Evolutionary conservation across 2,888 invertebrate species (phyloP).

Genomic region (Prostheceraeus crozeri): DNA sequence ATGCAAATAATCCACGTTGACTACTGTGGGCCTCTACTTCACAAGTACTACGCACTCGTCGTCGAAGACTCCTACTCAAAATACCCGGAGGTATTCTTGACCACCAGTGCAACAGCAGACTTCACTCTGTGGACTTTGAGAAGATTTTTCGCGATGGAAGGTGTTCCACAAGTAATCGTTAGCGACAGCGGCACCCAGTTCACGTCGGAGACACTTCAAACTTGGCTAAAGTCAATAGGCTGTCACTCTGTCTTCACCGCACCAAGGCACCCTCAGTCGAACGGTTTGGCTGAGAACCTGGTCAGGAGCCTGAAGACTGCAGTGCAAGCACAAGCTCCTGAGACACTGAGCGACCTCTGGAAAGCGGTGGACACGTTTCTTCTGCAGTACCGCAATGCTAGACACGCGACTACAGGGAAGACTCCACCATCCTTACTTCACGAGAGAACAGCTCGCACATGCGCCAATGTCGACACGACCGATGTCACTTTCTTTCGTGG

Average conservation of each 20-base stretch:
- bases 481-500: no score
- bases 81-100: slow-evolving; percentile 19
- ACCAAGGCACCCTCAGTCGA: slow-evolving; percentile 6
- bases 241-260: not conserved
- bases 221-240: slow-evolving; percentile 4
- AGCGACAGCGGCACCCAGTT: slow-evolving; percentile 12
- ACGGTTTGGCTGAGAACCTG: not conserved
- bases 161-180: not conserved
- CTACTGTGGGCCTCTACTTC: not conserved
- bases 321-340: not conserved
- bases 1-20: slow-evolving; percentile 19
- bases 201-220: not conserved
- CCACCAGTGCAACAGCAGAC: slow-evolving; percentile 6
- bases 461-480: no score
- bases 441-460: no score
- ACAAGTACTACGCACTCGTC: slow-evolving; percentile 5
- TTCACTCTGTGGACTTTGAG: not conserved
- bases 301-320: not conserved
- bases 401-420: no score
- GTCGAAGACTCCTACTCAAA: slow-evolving; percentile 14
- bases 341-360: no score
- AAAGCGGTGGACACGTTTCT: no score
- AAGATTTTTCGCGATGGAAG: slow-evolving; percentile 20
- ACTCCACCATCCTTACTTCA: no score
- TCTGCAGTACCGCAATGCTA: no score